Conservation (phyloP, 2,888 invertebrate species). For the Sinhomidia bicolor region DNA sequence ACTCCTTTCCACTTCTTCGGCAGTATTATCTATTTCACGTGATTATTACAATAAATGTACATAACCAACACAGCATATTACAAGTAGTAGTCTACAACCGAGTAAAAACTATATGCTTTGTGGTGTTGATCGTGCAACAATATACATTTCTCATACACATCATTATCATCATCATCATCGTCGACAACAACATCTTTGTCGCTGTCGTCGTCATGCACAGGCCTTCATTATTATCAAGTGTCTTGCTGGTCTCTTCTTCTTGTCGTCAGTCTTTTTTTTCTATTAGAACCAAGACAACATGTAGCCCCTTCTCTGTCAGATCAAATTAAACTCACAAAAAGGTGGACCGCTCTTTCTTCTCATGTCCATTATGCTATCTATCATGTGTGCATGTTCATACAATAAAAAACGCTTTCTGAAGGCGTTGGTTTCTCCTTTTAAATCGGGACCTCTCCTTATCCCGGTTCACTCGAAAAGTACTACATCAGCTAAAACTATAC, state of each 20-base stretch:
- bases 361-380: slow-evolving; percentile 29
- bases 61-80: not conserved
- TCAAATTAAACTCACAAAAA: slow-evolving; percentile 68
- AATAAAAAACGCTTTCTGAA: slow-evolving; percentile 13
- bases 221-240: slow-evolving; percentile 50
- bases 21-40: slow-evolving; percentile 5
- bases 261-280: not conserved
- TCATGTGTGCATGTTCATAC: not conserved
- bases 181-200: not conserved
- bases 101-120: slow-evolving; percentile 15
- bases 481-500: no score
- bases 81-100: no score
- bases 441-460: not conserved
- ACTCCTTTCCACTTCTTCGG: not conserved
- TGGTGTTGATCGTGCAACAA: not conserved
- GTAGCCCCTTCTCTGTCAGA: slow-evolving; percentile 61
- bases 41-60: not conserved
- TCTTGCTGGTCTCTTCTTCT: slow-evolving; percentile 24
- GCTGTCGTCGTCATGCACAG: slow-evolving; percentile 17
- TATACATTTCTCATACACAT: not conserved
- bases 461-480: not conserved
- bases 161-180: not conserved
- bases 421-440: slow-evolving; percentile 43
- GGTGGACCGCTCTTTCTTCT: slow-evolving; percentile 56
- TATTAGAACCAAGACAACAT: slow-evolving; percentile 37